phyloP scores from a whole-genome alignment of 1,140 invertebrate genomes.

The Nomia melanderi region DNA sequence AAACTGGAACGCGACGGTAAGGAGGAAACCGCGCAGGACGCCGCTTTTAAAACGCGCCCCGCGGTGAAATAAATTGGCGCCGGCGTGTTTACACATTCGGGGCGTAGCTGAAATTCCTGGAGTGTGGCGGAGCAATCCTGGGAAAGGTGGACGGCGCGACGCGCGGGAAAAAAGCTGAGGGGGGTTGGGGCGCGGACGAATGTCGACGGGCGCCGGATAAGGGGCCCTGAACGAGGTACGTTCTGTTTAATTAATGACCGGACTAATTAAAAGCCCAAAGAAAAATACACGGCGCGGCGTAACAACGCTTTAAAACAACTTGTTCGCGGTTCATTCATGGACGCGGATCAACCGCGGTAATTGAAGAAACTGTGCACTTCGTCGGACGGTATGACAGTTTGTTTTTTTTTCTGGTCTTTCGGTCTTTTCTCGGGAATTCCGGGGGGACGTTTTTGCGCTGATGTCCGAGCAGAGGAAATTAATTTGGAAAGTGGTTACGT shows the following conservation, averaged over 20 bases:
- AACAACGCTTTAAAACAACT: conserved; percentile 48
- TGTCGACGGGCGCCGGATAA: conserved; percentile 18
- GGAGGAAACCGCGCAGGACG: conserved; percentile 10
- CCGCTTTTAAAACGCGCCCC: conserved; percentile 61
- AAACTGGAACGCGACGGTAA: neutral
- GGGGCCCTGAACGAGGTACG: conserved; percentile 41
- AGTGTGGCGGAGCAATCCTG: conserved; percentile 53
- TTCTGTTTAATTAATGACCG: conserved; percentile 69
- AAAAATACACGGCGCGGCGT: conserved; percentile 58
- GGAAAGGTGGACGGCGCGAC: conserved; percentile 35
- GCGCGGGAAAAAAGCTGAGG: conserved; percentile 25
- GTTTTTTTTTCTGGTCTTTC: conserved; percentile 12
- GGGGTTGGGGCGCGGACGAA: neutral
- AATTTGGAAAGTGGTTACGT: too few relatives aligned
- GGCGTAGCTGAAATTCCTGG: conserved; percentile 68
- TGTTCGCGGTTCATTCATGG: conserved; percentile 60
- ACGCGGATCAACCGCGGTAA: conserved; percentile 22
- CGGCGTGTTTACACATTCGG: conserved; percentile 66
- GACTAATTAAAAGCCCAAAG: conserved; percentile 69
- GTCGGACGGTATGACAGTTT: conserved; percentile 44
- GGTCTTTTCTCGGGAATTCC: neutral
- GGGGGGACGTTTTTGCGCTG: too few relatives aligned
- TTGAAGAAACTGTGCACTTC: conserved; percentile 21
- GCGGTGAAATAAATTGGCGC: conserved; percentile 68
- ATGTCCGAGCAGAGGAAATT: too few relatives aligned